Percentiles rank a stretch among this genome's conserved stretches.
phyloP scores from a whole-genome alignment of 2,113 vertebrate species.

The Corythornis madagascariensis region DNA sequence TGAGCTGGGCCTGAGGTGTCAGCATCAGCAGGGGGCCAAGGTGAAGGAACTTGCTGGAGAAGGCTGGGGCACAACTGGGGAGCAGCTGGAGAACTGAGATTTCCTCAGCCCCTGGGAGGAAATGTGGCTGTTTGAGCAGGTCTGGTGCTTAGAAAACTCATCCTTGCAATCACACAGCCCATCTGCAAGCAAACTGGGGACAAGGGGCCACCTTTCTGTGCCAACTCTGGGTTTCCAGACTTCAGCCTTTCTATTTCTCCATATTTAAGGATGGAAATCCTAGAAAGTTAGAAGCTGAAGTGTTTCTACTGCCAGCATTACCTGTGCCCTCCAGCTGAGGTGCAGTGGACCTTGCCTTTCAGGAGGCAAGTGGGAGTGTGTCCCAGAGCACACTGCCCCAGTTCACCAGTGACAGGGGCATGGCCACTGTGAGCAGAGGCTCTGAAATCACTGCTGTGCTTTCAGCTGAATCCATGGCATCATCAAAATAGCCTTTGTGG shows the following conservation, averaged over 20 bases:
- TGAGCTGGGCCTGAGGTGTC: neutral
- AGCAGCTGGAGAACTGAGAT: neutral
- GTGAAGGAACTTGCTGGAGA: neutral
- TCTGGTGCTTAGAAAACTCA: neutral
- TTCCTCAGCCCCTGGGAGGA: neutral
- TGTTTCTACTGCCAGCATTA: neutral
- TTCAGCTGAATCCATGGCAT: neutral
- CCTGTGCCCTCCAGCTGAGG: neutral
- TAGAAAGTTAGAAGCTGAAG: neutral
- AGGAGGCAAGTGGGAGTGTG: rapidly evolving
- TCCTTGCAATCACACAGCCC: rapidly evolving
- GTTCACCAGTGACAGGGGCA: rapidly evolving
- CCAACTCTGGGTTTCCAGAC: rapidly evolving
- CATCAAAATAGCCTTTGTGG: neutral
- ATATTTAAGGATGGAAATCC: neutral
- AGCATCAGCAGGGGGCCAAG: rapidly evolving
- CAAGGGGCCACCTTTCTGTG: neutral
- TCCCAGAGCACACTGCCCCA: neutral
- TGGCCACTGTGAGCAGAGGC: neutral
- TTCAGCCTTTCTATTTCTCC: no score
- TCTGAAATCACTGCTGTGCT: neutral
- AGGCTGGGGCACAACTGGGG: neutral
- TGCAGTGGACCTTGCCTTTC: neutral
- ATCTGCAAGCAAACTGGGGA: rapidly evolving
- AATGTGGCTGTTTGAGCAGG: rapidly evolving